These are phyloP conservation scores for Coptodon bakossiorum DNA, from an alignment of 2,113 vertebrate genomes.

Conservation along the genomic window DNA sequence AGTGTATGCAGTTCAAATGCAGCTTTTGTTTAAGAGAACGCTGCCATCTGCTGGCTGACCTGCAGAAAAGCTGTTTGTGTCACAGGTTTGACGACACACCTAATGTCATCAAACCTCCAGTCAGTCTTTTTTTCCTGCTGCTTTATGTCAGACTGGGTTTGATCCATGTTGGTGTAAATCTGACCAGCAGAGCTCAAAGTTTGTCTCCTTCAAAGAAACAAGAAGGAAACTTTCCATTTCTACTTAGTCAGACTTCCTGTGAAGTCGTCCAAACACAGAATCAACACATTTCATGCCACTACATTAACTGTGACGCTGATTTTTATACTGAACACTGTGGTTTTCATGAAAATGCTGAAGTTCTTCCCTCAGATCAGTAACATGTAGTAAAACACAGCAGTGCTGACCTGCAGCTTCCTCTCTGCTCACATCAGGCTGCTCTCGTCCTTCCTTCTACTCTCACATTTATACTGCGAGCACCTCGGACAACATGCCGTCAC, in stretches of 20 bases:
- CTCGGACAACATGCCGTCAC: neutral
- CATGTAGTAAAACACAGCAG: neutral
- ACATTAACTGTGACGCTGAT: neutral
- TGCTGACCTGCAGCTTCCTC: neutral
- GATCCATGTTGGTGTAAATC: neutral
- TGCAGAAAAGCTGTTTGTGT: neutral
- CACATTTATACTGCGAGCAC: neutral
- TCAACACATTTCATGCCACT: rapidly evolving
- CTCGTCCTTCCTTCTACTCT: neutral
- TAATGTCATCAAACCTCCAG: neutral
- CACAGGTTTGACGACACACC: neutral
- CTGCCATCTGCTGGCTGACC: neutral
- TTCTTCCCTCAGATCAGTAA: rapidly evolving
- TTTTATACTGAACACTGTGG: neutral
- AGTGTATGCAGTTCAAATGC: rapidly evolving
- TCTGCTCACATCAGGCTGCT: neutral
- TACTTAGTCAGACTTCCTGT: neutral
- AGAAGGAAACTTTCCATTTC: neutral
- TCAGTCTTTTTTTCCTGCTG: neutral
- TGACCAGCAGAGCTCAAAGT: neutral
- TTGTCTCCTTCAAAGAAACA: neutral
- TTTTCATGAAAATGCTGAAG: neutral
- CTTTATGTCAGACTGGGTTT: rapidly evolving
- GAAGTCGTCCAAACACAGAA: neutral
- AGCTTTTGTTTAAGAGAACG: rapidly evolving